Base-by-base conservation (phyloP, 2,113 vertebrate genomes). In the Brevimyrus niger region DNA sequence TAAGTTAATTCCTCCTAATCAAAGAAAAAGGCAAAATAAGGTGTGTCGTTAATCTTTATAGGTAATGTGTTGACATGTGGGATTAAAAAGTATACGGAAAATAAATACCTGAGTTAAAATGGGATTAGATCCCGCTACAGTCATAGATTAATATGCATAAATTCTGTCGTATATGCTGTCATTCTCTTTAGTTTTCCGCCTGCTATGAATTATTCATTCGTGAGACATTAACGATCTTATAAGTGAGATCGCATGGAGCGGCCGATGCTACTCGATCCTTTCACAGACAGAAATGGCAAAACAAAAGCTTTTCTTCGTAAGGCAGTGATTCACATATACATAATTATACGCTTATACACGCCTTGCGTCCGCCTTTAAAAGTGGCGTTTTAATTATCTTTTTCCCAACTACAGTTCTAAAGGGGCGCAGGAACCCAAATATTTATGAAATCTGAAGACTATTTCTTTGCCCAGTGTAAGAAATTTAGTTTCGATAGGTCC, bases 131-230 rank as follows among this genome's bases (percentile, higher is more conserved):
- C 13, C 35, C 15, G 69, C 35, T 84, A n/a, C 88, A 51, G 8
- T 47, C 87, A 89, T 88, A 87, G 88, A 50, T 55, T 83, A 91
- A 91, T 88, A 89, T 83, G 76, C 87, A 91, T 89, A 53, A 51
- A 89, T 87, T 42, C 23, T 11, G 10, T 23, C 38, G 21, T 73
- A n/a, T 69, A n/a, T 69, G 42, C 23, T 47, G 87, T 44, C 15
- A 46, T 88, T 69, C 55, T 61, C 82, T 46, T 69, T 89, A 51
- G 35, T 85, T 89, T 61, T 44, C 55, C 38, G 15, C 27, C 69
- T 51, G 48, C 31, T 44, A 42, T 89, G 73, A 46, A 83, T 53
- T 89, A 85, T 89, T 89, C 82, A 85, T 83, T 82, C 11, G 17
- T 47, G 53, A 55, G 80, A 80, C 48, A 73, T 82, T 89, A 82